phyloP scores from a whole-genome alignment of 2,888 invertebrate genomes.

The Balanococcus diminutus region DNA sequence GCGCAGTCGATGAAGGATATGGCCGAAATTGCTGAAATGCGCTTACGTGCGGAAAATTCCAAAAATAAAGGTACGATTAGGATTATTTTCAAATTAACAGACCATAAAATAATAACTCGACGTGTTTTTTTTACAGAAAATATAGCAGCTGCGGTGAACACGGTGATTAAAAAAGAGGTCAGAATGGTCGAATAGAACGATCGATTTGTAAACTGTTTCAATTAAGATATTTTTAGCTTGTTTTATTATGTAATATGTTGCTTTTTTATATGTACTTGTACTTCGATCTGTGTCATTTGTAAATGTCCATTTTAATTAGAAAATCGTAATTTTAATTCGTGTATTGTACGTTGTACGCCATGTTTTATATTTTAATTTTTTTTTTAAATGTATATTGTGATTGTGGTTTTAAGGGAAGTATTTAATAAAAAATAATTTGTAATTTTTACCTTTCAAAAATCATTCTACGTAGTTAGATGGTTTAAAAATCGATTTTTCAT shows the following conservation, averaged over 20 bases:
- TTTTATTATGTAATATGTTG: no score
- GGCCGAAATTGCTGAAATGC: background rate
- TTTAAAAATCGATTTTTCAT: no score
- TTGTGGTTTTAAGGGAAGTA: no score
- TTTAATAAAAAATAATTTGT: no score
- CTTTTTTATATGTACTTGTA: no score
- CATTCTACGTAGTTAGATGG: no score
- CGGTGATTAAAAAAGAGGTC: background rate
- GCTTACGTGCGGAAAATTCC: background rate
- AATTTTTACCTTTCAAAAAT: no score
- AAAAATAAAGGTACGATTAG: background rate
- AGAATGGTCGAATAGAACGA: background rate
- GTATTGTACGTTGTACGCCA: background rate
- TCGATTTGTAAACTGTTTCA: background rate
- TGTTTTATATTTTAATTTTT: background rate
- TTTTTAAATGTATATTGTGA: no score
- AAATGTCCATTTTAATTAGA: background rate
- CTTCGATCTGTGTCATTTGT: background rate
- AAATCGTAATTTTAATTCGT: background rate
- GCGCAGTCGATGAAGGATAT: conserved; percentile 42
- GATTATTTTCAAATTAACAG: background rate
- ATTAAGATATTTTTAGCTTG: background rate
- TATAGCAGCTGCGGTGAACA: background rate
- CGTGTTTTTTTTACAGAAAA: background rate
- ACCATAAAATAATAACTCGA: background rate